Evolutionary conservation across 2,113 vertebrate genomes (phyloP).

Genomic region (Lutjanus erythropterus): DNA sequence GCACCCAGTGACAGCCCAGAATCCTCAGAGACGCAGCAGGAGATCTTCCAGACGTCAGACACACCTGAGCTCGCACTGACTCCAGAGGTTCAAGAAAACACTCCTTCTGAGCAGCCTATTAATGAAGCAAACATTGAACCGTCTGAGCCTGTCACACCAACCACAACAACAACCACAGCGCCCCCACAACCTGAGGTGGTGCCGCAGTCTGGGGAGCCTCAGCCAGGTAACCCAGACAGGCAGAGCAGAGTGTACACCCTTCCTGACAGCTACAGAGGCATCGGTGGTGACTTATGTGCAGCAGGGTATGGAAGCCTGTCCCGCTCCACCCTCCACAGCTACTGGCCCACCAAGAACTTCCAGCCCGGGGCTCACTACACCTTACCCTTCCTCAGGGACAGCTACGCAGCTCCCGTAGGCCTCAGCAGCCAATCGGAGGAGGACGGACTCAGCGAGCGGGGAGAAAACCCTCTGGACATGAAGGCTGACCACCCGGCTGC

Average conservation of each 20-base stretch:
- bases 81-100: conserved; percentile 48
- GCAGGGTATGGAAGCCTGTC: conserved; percentile 79
- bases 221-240: conserved; percentile 49
- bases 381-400: conserved; percentile 84
- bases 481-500: conserved; percentile 70
- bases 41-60: conserved; percentile 42
- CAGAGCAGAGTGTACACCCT: conserved; percentile 70
- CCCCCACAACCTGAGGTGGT: conserved; percentile 30
- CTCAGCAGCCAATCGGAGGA: conserved; percentile 70
- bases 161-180: conserved; percentile 38
- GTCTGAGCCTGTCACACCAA: conserved; percentile 29
- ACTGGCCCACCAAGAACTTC: conserved; percentile 81
- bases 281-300: conserved; percentile 65
- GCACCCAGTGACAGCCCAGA: conserved; percentile 41
- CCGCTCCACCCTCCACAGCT: conserved; percentile 71
- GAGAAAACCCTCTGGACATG: conserved; percentile 70
- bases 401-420: conserved; percentile 70
- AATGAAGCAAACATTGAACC: conserved; percentile 37
- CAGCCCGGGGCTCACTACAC: conserved; percentile 83
- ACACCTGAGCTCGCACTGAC: conserved; percentile 44
- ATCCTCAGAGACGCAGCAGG: conserved; percentile 45
- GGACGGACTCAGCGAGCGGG: conserved; percentile 61
- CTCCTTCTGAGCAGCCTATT: conserved; percentile 9
- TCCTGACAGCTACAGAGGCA: conserved; percentile 68
- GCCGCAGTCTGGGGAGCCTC: conserved; percentile 58